phyloP scores from a whole-genome alignment of 2,113 vertebrate species.

The Toxostoma redivivum region DNA sequence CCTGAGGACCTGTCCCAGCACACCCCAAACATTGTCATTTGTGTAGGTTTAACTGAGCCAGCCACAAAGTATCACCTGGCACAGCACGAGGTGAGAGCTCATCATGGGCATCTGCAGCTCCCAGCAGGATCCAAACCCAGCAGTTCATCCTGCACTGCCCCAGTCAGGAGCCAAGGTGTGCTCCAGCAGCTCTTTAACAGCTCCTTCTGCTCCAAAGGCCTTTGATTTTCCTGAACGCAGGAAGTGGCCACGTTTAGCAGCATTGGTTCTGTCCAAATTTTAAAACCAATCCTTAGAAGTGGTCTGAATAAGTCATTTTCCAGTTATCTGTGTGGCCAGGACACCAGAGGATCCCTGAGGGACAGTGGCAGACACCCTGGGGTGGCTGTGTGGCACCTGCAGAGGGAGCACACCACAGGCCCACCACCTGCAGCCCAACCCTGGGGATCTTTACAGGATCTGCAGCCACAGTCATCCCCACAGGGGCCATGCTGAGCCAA shows the following conservation, averaged over 20 bases:
- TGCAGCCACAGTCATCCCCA: not conserved
- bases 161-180: not conserved
- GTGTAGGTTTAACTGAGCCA: not conserved
- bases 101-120: not conserved
- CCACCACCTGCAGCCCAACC: not conserved
- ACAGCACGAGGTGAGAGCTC: rapidly evolving
- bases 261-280: not conserved
- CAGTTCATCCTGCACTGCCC: not conserved
- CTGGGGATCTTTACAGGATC: rapidly evolving
- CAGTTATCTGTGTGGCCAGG: not conserved
- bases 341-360: not conserved
- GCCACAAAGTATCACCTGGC: not conserved
- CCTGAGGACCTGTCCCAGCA: not conserved
- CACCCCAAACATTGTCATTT: too few relatives aligned
- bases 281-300: not conserved
- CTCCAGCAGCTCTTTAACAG: not conserved
- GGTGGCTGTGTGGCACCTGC: not conserved
- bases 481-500: rapidly evolving
- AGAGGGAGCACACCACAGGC: not conserved
- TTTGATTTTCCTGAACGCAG: not conserved
- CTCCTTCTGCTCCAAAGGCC: not conserved
- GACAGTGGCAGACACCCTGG: not conserved
- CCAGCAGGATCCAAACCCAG: not conserved
- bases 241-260: rapidly evolving
- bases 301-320: not conserved